These are phyloP conservation scores for Anseranas semipalmata DNA, from an alignment of 2,113 vertebrate species.

Conservation along the genomic window DNA sequence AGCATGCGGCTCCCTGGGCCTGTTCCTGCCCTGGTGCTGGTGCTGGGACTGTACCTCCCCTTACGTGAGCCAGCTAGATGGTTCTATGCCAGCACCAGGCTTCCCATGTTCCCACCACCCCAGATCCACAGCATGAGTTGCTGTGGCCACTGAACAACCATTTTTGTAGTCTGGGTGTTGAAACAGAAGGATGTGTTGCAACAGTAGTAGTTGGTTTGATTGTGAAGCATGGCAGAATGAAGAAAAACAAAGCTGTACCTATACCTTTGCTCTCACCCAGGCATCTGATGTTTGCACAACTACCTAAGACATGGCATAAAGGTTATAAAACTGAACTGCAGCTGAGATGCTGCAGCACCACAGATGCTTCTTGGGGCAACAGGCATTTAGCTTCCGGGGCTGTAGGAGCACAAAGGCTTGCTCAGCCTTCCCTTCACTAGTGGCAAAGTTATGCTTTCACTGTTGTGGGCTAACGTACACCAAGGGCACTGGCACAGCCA, in stretches of 20 bases:
- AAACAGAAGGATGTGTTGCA: not conserved
- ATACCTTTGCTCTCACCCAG: not conserved
- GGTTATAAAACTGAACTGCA: not conserved
- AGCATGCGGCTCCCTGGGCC: not conserved
- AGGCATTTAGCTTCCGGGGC: not conserved
- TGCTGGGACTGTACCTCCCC: not conserved
- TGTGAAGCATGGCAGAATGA: not conserved
- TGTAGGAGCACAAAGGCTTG: not conserved
- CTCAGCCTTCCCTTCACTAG: not conserved
- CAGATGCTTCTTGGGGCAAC: not conserved
- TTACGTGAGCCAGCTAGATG: not conserved
- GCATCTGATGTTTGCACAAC: not conserved
- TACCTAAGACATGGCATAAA: not conserved
- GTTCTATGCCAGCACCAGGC: not conserved
- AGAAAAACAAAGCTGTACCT: not conserved
- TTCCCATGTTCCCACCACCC: not conserved
- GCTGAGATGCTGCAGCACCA: not conserved
- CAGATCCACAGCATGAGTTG: not conserved
- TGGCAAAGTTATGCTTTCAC: not conserved
- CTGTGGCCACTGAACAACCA: not conserved
- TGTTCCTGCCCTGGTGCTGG: slow-evolving; percentile 38
- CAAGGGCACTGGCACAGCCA: not conserved
- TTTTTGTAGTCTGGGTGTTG: not conserved
- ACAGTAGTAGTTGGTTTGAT: not conserved
- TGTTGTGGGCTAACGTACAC: not conserved